phyloP scores from a whole-genome alignment of 2,113 vertebrate species.

The Chunga burmeisteri region DNA sequence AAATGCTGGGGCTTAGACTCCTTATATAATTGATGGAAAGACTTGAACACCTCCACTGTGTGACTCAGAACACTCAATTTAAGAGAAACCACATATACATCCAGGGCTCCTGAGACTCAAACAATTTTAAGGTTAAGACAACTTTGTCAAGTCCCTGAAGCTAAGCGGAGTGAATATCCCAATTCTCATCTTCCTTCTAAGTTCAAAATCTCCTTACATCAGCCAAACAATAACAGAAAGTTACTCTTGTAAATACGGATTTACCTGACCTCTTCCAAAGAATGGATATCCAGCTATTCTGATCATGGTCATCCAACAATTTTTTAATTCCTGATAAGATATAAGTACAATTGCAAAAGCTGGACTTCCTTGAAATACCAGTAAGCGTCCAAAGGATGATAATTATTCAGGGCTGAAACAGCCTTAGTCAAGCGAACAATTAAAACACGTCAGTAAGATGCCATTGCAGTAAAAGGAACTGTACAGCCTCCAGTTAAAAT shows the following conservation, averaged over 20 bases:
- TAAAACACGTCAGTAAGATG: not conserved
- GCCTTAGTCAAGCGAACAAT: not conserved
- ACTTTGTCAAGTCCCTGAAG: not conserved
- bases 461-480: not conserved
- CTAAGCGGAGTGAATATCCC: not conserved
- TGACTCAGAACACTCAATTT: not conserved
- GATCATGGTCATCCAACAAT: not conserved
- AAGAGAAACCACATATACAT: not conserved
- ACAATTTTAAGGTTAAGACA: not conserved
- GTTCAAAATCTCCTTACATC: not conserved
- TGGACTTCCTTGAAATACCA: not conserved
- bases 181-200: not conserved
- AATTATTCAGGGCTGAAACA: not conserved
- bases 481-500: not conserved
- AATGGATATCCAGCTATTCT: not conserved
- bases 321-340: not conserved
- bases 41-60: not conserved
- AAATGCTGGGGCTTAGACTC: not conserved
- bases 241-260: not conserved
- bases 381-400: not conserved
- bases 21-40: not conserved
- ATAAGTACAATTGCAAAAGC: not conserved
- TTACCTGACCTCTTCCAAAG: not conserved
- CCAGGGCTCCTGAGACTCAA: not conserved
- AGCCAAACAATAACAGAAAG: not conserved